Evolutionary conservation across 2,888 invertebrate species (phyloP).

Genomic region (Junonia oenone): DNA sequence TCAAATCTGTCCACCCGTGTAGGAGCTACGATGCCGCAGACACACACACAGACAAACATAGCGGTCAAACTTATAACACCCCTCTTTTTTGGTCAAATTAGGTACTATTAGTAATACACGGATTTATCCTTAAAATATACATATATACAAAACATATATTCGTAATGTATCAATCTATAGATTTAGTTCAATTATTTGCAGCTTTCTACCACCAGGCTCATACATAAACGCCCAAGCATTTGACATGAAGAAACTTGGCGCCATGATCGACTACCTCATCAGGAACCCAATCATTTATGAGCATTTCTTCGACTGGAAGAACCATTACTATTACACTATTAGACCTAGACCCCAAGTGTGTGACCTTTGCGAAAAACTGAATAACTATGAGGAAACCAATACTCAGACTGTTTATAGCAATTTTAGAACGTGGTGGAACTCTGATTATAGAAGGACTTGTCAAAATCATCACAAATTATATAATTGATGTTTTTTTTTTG

Average conservation of each 20-base stretch:
- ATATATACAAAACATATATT: too few species aligned
- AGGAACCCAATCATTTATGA: constrained; percentile 46
- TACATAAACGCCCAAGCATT: constrained; percentile 52
- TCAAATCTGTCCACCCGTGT: too few species aligned
- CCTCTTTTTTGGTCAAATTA: too few species aligned
- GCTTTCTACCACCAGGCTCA: constrained; percentile 61
- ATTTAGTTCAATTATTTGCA: too few species aligned
- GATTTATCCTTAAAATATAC: too few species aligned
- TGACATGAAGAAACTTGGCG: constrained; percentile 52
- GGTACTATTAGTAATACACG: too few species aligned
- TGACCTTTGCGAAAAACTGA: constrained; percentile 52
- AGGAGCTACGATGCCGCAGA: too few species aligned
- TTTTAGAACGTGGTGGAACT: constrained; percentile 60
- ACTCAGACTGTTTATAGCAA: constrained; percentile 28
- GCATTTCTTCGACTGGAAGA: constrained; percentile 64
- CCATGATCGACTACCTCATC: constrained; percentile 57
- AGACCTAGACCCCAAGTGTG: constrained; percentile 47
- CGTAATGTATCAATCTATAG: too few species aligned
- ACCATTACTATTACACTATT: constrained; percentile 50
- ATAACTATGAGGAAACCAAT: constrained; percentile 29
- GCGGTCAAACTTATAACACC: too few species aligned
- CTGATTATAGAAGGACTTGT: constrained; percentile 46
- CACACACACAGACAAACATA: too few species aligned
- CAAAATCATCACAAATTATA: constrained; percentile 26
- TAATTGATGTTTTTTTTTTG: not conserved